Percentiles rank a stretch among this genome's conserved stretches.
Conservation (phyloP, 2,888 invertebrate genomes). For the Eutolmus rufibarbis region DNA sequence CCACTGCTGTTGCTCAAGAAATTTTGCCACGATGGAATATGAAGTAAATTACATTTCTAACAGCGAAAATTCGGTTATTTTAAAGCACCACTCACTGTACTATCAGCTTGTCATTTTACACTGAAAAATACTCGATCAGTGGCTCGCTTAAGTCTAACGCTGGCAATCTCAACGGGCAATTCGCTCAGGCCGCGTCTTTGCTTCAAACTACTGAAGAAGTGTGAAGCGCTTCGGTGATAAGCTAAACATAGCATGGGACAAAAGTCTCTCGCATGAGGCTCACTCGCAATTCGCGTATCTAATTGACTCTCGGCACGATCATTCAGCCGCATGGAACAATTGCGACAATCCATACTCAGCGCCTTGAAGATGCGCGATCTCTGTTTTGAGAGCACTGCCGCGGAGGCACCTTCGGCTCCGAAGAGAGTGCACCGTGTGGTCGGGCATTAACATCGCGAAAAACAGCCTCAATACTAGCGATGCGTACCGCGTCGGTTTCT, state of each 20-base stretch:
- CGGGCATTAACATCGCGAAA: not conserved
- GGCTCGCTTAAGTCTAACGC: not conserved
- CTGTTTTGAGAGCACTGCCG: not conserved
- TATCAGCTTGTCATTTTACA: slow-evolving; percentile 7
- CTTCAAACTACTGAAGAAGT: not conserved
- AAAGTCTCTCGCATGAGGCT: not conserved
- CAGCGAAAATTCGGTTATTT: not conserved
- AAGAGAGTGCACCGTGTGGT: not conserved
- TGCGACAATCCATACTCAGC: not conserved
- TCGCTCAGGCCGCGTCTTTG: not conserved
- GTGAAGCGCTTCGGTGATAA: slow-evolving; percentile 2
- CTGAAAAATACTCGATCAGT: not conserved
- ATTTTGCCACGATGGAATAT: not conserved
- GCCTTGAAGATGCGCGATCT: not conserved
- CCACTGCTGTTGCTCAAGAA: not conserved
- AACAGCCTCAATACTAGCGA: not conserved
- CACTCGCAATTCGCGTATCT: not conserved
- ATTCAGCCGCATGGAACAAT: not conserved
- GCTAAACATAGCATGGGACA: not conserved
- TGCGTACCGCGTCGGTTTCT: not conserved
- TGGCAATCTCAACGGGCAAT: not conserved
- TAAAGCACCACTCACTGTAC: not conserved
- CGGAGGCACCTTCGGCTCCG: not conserved
- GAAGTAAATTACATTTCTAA: not conserved
- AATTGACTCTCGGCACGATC: not conserved